Evolutionary conservation across 2,113 vertebrate genomes (phyloP).

Genomic region (Nothocercus nigrocapillus): DNA sequence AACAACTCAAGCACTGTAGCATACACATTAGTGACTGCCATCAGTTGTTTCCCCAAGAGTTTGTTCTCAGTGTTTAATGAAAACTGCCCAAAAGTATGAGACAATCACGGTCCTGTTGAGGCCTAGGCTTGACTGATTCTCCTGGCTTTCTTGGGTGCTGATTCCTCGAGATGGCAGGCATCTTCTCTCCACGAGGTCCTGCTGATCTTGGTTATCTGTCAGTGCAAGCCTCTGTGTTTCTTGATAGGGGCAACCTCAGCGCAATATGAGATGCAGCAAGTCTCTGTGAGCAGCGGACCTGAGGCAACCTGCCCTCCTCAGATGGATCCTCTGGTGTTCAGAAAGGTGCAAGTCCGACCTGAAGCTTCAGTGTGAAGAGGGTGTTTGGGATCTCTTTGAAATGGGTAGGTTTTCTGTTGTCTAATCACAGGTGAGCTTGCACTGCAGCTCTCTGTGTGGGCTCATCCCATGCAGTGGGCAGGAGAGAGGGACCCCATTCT

Average conservation of each 20-base stretch:
- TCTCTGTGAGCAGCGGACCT: not conserved
- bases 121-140: not conserved
- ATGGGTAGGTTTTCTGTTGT: not conserved
- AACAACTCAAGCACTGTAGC: not conserved
- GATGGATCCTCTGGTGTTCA: not conserved
- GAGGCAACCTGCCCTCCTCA: not conserved
- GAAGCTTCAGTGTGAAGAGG: not conserved
- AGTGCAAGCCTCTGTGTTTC: not conserved
- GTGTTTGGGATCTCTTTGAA: not conserved
- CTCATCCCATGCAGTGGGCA: not conserved
- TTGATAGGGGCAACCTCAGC: not conserved
- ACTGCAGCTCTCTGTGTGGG: not conserved
- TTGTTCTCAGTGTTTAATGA: constrained; percentile 9
- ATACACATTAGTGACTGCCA: not conserved
- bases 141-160: not conserved
- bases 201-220: not conserved
- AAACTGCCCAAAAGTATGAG: not conserved
- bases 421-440: not conserved
- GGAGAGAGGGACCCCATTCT: not conserved
- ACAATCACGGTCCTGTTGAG: not conserved
- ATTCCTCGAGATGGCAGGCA: not conserved
- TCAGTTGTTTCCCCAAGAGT: constrained; percentile 4
- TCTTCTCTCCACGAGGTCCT: not conserved
- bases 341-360: not conserved
- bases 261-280: not conserved